phyloP scores from a whole-genome alignment of 2,113 vertebrate species.

The Pollimyrus isidori region DNA sequence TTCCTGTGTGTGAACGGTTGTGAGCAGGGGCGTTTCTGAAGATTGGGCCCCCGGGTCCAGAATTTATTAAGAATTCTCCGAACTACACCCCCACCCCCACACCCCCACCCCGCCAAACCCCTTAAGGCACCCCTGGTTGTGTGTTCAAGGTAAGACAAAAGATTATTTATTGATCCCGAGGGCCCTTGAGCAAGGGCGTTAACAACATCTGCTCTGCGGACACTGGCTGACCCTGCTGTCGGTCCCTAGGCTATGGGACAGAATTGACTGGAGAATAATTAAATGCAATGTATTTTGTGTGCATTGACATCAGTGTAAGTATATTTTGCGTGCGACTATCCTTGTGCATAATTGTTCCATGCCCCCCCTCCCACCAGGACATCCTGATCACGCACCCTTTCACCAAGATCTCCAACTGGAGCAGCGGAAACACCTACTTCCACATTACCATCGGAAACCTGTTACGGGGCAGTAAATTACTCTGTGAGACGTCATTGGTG shows the following conservation, averaged over 20 bases:
- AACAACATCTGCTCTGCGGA: neutral
- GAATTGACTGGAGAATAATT: neutral
- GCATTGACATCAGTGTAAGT: neutral
- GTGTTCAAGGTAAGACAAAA: neutral
- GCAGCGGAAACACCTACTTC: constrained; percentile 94
- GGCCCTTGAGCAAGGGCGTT: neutral
- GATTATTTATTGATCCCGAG: neutral
- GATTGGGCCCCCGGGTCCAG: no score
- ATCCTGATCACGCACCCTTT: constrained; percentile 87
- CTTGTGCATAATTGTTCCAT: neutral
- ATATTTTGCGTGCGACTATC: neutral
- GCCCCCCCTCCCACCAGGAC: constrained; percentile 57
- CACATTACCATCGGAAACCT: constrained; percentile 95
- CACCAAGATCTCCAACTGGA: constrained; percentile 98
- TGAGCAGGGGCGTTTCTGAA: neutral
- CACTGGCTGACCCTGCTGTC: neutral
- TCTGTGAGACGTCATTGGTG: constrained; percentile 92
- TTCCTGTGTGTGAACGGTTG: neutral
- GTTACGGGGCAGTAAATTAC: constrained; percentile 87
- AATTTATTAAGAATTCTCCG: no score
- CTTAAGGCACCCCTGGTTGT: neutral
- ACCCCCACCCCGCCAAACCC: no score
- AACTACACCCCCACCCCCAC: no score
- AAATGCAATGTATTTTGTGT: neutral
- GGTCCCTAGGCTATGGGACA: neutral